Conservation (phyloP, 2,797 vertebrate genomes). For the Silurus lanzhouensis region DNA sequence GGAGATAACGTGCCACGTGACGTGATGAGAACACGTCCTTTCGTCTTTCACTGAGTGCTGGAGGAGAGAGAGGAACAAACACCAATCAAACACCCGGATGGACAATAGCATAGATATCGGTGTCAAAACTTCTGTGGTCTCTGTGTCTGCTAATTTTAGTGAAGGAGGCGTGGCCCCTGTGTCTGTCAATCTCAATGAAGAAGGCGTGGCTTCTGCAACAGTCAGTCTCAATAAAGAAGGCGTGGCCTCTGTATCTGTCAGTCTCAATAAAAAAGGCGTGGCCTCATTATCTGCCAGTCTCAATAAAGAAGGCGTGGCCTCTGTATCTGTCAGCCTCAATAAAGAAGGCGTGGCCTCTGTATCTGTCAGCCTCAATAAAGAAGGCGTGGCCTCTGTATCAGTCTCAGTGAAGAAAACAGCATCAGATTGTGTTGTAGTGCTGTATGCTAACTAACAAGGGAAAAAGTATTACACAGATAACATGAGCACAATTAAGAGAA, state of each 20-base stretch:
- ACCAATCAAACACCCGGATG: neutral
- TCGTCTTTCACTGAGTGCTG: neutral
- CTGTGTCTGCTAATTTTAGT: no score
- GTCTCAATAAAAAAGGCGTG: neutral
- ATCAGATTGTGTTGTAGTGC: neutral
- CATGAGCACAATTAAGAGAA: slow-evolving; percentile 18
- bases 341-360: neutral
- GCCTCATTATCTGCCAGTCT: neutral
- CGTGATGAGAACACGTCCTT: neutral
- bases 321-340: no score
- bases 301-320: no score
- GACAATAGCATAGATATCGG: neutral
- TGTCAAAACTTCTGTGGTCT: neutral
- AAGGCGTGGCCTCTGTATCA: neutral
- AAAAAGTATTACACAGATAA: neutral
- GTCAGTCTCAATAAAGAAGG: neutral
- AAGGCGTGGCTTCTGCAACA: neutral
- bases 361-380: neutral
- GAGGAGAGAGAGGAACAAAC: neutral
- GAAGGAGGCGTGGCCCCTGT: neutral
- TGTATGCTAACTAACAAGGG: neutral
- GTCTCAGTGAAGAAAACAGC: neutral
- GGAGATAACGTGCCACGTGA: neutral
- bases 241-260: neutral
- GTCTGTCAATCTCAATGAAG: no score